Evolutionary conservation across 1,140 invertebrate species (phyloP).

Genomic region (Anagrus nilaparvatae): DNA sequence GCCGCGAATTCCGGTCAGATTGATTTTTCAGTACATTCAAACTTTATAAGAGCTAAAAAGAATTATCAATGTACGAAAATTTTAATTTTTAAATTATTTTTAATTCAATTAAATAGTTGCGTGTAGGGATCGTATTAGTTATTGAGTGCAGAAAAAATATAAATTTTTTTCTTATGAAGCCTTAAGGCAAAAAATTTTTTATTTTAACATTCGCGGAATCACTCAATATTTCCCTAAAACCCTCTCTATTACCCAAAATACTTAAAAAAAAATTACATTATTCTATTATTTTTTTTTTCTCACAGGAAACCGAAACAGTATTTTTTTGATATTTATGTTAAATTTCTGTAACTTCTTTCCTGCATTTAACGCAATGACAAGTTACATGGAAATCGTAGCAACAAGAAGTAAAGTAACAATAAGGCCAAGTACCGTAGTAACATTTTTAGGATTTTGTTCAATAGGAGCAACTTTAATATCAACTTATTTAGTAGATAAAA

Average conservation of each 20-base stretch:
- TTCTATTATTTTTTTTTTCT: constrained; percentile 1
- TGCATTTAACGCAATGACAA: constrained; percentile 29
- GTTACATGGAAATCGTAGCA: constrained; percentile 36
- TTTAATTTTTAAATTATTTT: too few species aligned
- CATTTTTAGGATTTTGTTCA: constrained; percentile 24
- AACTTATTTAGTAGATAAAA: constrained; percentile 30
- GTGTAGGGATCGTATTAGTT: too few species aligned
- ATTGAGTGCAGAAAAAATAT: too few species aligned
- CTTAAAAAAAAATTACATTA: neutral
- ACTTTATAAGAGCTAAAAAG: too few species aligned
- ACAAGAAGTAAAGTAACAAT: constrained; percentile 23
- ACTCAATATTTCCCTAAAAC: neutral
- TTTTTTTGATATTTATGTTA: constrained; percentile 23
- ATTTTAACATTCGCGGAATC: neutral
- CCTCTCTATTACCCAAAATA: neutral
- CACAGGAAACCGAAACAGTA: constrained; percentile 25
- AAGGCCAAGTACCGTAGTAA: constrained; percentile 31
- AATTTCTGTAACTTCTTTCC: constrained; percentile 29
- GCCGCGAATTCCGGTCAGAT: too few species aligned
- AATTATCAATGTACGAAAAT: too few species aligned
- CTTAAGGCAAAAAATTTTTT: neutral
- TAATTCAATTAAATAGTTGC: too few species aligned
- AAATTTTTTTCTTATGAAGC: neutral
- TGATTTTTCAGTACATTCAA: too few species aligned
- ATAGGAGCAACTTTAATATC: constrained; percentile 27